Evolutionary conservation across 1,140 invertebrate species (phyloP), one percentile per base, ranked within the genome.

Genomic region (Rhagoletis pomonella): DNA sequence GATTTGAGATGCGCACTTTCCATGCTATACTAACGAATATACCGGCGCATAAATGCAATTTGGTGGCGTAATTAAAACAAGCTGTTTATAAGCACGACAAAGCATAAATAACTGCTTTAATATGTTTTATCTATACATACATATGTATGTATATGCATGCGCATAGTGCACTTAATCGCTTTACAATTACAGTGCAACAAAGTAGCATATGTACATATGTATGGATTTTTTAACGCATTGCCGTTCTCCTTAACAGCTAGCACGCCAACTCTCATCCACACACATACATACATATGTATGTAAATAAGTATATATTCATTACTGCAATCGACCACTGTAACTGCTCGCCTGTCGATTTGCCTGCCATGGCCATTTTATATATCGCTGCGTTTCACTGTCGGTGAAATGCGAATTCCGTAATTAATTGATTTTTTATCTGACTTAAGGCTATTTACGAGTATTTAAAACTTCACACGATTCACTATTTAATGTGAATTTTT

Each of bases 391-490:
- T 62, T 5, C 50, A 81, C 44, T n/a, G 44, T n/a, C 44, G 55
- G n/a, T 19, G 44, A 55, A 55, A 81, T 55, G 47, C 44, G 73
- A 17, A 81, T 55, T 81, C 55, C 73, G 73, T 81, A 81, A 73
- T 81, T 81, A 81, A 81, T 81, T 81, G 73, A 81, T 55, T 81
- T 29, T 81, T 47, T 81, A 81, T 81, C 47, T n/a, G 17, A 55
- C 73, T 55, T 29, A 55, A 58, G 73, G 73, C 73, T 58, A 81
- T 81, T 81, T 19, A 14, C n/a, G 47, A 9, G 9, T 55, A 58
- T 58, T 81, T 81, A 81, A 81, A 55, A 55, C 29, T 29, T 29
- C 44, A 19, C n/a, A 55, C n/a, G 14, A 39, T 19, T 81, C 10
- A 81, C 47, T 29, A 81, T 81, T 81, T 81, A 7, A 81, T 19